Conservation (phyloP, 2,797 vertebrate species). For the Anolis apletophallus region DNA sequence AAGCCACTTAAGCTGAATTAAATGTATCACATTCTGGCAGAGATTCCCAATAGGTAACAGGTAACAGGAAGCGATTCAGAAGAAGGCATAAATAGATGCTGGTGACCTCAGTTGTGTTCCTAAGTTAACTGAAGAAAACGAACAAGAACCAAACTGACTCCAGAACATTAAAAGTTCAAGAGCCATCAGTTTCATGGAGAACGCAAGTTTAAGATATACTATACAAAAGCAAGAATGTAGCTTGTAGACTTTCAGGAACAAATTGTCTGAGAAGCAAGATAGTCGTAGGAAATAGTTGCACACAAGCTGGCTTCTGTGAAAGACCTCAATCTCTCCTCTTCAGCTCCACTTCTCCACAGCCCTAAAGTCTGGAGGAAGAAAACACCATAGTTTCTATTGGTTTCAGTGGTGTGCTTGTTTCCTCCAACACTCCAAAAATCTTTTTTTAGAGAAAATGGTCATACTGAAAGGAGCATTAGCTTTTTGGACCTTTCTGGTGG, state of each 20-base stretch:
- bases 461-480: too few species aligned
- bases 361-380: background rate
- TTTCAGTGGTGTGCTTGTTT: background rate
- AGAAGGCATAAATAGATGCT: background rate
- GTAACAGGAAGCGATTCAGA: too few species aligned
- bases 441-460: too few species aligned
- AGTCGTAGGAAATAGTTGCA: background rate
- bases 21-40: background rate
- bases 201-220: background rate
- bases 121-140: background rate
- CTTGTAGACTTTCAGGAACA: background rate
- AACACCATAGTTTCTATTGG: background rate
- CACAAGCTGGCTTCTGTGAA: too few species aligned
- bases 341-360: background rate
- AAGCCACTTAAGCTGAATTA: background rate
- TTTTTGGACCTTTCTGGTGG: too few species aligned
- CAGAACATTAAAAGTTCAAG: background rate
- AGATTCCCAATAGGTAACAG: background rate
- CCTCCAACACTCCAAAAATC: too few species aligned
- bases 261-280: background rate
- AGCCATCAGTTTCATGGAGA: background rate
- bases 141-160: background rate
- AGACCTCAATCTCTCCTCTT: background rate
- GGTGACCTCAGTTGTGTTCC: background rate
- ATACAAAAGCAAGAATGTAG: background rate